phyloP scores from a whole-genome alignment of 2,888 invertebrate species.

The Osmoderma eremita region DNA sequence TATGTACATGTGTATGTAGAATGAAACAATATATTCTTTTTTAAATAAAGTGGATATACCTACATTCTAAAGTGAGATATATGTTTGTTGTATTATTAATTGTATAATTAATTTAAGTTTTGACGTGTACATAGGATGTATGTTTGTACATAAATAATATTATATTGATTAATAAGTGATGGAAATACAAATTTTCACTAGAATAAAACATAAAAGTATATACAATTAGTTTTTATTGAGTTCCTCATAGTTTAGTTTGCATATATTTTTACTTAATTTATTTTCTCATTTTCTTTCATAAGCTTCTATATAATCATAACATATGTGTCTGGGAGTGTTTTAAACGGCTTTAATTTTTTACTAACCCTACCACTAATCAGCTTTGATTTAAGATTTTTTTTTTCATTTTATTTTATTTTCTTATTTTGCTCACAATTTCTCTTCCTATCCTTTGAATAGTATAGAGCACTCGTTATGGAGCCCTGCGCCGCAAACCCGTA shows the following conservation, averaged over 20 bases:
- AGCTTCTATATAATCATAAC: background rate
- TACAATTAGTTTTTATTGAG: constrained; percentile 44
- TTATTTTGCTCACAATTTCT: constrained; percentile 42
- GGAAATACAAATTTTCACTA: constrained; percentile 64
- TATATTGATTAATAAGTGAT: constrained; percentile 63
- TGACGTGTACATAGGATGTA: constrained; percentile 64
- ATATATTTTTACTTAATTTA: constrained; percentile 25
- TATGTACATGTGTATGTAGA: constrained; percentile 42
- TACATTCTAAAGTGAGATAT: constrained; percentile 54
- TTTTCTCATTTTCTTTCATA: constrained; percentile 14
- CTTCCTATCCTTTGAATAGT: constrained; percentile 52
- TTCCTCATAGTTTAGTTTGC: constrained; percentile 20
- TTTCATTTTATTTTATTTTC: constrained; percentile 34
- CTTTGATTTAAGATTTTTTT: constrained; percentile 18
- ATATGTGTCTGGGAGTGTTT: background rate
- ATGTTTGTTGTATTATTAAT: constrained; percentile 53
- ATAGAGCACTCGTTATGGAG: constrained; percentile 61
- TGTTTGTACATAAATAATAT: constrained; percentile 66
- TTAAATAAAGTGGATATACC: constrained; percentile 43
- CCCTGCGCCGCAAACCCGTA: constrained; percentile 62
- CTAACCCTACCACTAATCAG: constrained; percentile 11
- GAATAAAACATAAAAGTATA: constrained; percentile 59
- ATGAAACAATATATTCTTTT: constrained; percentile 50
- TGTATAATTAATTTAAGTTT: constrained; percentile 58
- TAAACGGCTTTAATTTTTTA: background rate